phyloP scores from a whole-genome alignment of 1,140 invertebrate genomes.

The Drosophila subobscura region DNA sequence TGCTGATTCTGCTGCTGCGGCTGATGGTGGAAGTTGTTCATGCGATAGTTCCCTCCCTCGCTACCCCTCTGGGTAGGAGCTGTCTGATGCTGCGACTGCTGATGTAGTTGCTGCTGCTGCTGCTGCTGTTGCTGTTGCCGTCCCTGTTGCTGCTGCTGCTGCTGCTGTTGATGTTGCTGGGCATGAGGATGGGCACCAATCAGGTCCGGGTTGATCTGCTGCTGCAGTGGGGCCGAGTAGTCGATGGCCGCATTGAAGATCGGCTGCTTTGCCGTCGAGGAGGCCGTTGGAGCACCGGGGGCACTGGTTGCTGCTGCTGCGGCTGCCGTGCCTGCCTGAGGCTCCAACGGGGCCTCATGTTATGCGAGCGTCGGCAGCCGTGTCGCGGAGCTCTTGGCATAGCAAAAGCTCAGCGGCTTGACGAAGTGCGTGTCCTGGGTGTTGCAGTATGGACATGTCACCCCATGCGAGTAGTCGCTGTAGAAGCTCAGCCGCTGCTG shows the following conservation, averaged over 20 bases:
- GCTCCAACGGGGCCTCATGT: constrained; percentile 89
- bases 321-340: constrained; percentile 53
- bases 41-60: constrained; percentile 3
- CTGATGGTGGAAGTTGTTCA: constrained; percentile 13
- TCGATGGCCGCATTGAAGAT: constrained; percentile 76
- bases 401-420: constrained; percentile 92
- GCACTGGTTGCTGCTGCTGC: constrained; percentile 44
- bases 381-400: constrained; percentile 88
- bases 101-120: constrained; percentile 33
- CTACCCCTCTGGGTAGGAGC: not conserved
- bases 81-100: constrained; percentile 24
- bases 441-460: constrained; percentile 95
- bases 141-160: constrained; percentile 59
- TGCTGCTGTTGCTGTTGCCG: constrained; percentile 49
- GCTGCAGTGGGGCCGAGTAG: constrained; percentile 78
- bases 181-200: constrained; percentile 81
- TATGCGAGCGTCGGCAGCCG: constrained; percentile 91
- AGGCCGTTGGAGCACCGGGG: constrained; percentile 62
- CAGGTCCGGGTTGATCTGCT: constrained; percentile 79
- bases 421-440: constrained; percentile 96
- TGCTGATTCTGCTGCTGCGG: constrained; percentile 28
- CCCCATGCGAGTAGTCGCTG: constrained; percentile 96
- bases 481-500: constrained; percentile 95
- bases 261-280: constrained; percentile 53
- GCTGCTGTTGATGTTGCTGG: constrained; percentile 75